Evolutionary conservation across 2,113 vertebrate species (phyloP).

Genomic region (Pollachius pollachius): DNA sequence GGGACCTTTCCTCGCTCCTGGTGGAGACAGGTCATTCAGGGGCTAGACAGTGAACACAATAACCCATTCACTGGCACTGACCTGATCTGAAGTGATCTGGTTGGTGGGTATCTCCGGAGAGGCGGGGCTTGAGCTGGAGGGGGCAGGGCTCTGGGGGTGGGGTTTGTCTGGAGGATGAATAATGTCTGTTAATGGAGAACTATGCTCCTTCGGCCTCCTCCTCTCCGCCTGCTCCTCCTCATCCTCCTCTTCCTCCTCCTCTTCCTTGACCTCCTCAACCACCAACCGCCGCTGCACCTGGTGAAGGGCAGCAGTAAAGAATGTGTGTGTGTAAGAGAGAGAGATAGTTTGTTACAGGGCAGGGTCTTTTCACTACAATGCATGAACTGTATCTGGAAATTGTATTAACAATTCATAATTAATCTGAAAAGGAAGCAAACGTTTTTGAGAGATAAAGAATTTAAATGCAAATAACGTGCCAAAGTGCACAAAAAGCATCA

Average conservation of each 20-base stretch:
- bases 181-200: conserved; percentile 37
- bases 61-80: no score
- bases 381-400: no score
- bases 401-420: no score
- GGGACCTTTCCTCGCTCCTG: background rate
- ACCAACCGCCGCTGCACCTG: background rate
- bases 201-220: conserved; percentile 37
- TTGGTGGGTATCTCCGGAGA: conserved; percentile 40
- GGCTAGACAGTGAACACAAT: no score
- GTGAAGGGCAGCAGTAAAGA: background rate
- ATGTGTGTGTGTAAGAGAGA: no score
- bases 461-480: no score
- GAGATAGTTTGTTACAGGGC: no score
- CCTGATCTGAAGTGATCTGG: background rate
- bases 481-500: no score
- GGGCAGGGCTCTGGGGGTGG: conserved; percentile 35
- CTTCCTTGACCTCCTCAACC: background rate
- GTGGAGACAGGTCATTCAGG: background rate
- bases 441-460: no score
- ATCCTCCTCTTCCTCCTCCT: conserved; percentile 68
- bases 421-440: no score
- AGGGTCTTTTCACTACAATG: no score
- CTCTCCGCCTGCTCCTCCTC: conserved; percentile 43
- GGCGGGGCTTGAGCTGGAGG: conserved; percentile 21
- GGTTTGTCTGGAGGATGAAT: conserved; percentile 17